phyloP scores from a whole-genome alignment of 2,113 vertebrate genomes.

The Sander vitreus region DNA sequence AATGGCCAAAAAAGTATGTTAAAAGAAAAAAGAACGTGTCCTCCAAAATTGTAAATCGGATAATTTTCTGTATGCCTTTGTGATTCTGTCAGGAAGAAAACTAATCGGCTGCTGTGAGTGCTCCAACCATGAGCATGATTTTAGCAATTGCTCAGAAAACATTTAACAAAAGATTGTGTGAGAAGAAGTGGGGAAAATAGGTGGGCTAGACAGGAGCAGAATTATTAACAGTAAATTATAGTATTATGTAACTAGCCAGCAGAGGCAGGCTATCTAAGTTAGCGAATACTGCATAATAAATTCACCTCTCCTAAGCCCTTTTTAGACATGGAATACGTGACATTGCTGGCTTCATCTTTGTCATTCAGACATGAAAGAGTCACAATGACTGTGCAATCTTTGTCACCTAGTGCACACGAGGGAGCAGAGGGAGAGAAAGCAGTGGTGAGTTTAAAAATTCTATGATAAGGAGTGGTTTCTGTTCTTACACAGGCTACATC shows the following conservation, averaged over 20 bases:
- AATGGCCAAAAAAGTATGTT: no score
- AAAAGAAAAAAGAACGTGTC: background rate
- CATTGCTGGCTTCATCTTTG: no score
- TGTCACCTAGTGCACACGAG: no score
- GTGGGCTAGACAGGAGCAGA: background rate
- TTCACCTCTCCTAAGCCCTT: background rate
- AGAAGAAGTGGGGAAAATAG: background rate
- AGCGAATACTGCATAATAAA: background rate
- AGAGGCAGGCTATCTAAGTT: background rate
- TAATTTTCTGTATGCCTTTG: background rate
- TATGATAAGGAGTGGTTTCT: no score
- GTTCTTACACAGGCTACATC: no score
- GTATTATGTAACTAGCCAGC: background rate
- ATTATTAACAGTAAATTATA: background rate
- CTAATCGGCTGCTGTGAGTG: background rate
- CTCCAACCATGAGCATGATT: background rate
- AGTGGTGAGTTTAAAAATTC: no score
- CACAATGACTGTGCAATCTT: no score
- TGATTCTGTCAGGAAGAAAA: constrained; percentile 1
- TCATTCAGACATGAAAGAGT: no score
- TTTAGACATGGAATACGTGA: no score
- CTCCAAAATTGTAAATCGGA: background rate
- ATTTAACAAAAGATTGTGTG: background rate
- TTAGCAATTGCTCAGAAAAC: background rate
- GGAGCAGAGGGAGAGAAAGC: no score